phyloP scores from a whole-genome alignment of 2,888 invertebrate species.

The Anaspis maculata region DNA sequence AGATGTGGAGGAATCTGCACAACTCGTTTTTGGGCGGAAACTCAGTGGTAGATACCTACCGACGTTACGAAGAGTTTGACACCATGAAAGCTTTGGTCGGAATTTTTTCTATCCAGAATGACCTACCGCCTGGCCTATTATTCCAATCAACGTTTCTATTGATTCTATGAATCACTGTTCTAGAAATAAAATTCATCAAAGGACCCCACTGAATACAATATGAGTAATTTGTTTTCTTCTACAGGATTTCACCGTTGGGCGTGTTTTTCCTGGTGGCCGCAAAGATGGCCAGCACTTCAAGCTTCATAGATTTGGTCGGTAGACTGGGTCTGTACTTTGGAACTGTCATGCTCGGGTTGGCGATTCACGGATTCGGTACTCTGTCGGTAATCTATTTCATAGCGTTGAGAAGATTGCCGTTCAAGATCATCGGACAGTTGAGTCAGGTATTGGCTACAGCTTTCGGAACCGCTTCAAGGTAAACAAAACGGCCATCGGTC shows the following conservation, averaged over 20 bases:
- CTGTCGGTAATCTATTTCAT: slow-evolving; percentile 81
- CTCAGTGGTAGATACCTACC: too few species aligned
- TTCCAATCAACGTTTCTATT: too few species aligned
- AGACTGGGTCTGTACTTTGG: slow-evolving; percentile 88
- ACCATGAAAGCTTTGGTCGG: too few species aligned
- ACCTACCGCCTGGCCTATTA: too few species aligned
- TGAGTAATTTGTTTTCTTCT: slow-evolving; percentile 20
- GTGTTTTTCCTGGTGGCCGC: slow-evolving; percentile 84
- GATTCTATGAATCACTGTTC: too few species aligned
- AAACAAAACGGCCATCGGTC: slow-evolving; percentile 11
- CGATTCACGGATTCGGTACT: slow-evolving; percentile 86
- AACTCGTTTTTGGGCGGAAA: too few species aligned
- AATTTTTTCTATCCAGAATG: too few species aligned
- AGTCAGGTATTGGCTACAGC: slow-evolving; percentile 67
- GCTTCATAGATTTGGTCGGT: slow-evolving; percentile 73
- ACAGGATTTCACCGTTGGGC: slow-evolving; percentile 82
- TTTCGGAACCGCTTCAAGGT: slow-evolving; percentile 92
- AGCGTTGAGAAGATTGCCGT: slow-evolving; percentile 74
- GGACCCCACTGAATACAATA: too few species aligned
- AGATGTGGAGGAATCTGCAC: too few species aligned
- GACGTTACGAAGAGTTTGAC: too few species aligned
- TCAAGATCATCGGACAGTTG: slow-evolving; percentile 71
- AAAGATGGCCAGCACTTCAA: slow-evolving; percentile 85
- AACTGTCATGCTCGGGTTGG: slow-evolving; percentile 85
- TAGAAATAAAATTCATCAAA: too few species aligned